These are phyloP conservation scores for Petromus typicus DNA, from an alignment of 2,113 vertebrate species.

Conservation along the genomic window DNA sequence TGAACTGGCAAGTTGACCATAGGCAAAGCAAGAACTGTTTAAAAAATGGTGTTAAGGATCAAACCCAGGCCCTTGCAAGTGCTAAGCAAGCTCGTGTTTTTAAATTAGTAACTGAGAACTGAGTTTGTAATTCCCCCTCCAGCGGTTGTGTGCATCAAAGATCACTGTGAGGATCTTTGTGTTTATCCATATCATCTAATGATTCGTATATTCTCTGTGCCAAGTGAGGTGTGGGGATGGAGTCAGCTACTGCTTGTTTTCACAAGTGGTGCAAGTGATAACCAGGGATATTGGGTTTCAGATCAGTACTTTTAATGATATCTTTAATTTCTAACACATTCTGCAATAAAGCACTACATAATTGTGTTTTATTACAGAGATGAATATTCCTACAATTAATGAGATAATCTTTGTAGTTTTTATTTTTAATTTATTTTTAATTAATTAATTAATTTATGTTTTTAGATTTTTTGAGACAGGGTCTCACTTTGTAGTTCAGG, in stretches of 20 bases:
- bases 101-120: too few species aligned
- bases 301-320: neutral
- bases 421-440: neutral
- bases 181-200: neutral
- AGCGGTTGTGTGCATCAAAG: neutral
- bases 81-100: neutral
- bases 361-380: neutral
- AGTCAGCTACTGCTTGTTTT: neutral
- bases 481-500: too few species aligned
- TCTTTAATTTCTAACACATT: neutral
- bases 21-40: neutral
- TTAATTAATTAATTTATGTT: too few species aligned
- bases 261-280: neutral
- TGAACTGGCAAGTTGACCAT: neutral
- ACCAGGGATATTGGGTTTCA: neutral
- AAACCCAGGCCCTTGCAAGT: neutral
- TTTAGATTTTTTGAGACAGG: too few species aligned
- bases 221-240: neutral
- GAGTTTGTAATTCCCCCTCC: neutral
- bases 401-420: conserved; percentile 36
- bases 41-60: neutral
- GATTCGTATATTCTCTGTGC: neutral
- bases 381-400: neutral
- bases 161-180: neutral
- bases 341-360: neutral